Evolutionary conservation across 2,888 invertebrate genomes (phyloP).

Genomic region (Suillia variegata): DNA sequence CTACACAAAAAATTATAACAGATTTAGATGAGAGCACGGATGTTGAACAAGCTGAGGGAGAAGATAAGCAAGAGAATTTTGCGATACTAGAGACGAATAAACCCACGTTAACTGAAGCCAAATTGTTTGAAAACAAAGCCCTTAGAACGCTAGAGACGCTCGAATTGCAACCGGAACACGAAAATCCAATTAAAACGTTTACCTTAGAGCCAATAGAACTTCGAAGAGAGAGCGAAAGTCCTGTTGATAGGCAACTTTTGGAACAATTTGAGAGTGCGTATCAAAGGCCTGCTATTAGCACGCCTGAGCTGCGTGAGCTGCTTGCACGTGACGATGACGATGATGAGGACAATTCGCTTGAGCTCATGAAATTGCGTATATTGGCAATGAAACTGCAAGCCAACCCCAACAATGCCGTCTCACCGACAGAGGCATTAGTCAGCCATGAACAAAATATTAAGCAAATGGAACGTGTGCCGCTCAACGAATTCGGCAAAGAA

Average conservation of each 20-base stretch:
- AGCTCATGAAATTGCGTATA: slow-evolving; percentile 52
- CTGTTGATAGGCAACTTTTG: not conserved
- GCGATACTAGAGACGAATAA: slow-evolving; percentile 18
- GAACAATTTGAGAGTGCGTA: not conserved
- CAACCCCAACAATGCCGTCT: slow-evolving; percentile 19
- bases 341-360: slow-evolving; percentile 49
- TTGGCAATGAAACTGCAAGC: slow-evolving; percentile 49
- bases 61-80: too few species aligned
- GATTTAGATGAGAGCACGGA: slow-evolving; percentile 40
- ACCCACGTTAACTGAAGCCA: slow-evolving; percentile 27
- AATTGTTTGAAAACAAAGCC: slow-evolving; percentile 35
- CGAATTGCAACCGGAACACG: slow-evolving; percentile 33
- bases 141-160: slow-evolving; percentile 27
- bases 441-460: slow-evolving; percentile 40
- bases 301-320: not conserved
- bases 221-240: slow-evolving; percentile 1
- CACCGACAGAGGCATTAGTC: slow-evolving; percentile 29
- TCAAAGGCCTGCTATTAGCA: slow-evolving; percentile 9
- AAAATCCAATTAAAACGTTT: slow-evolving; percentile 22
- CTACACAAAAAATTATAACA: slow-evolving; percentile 31
- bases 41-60: slow-evolving; percentile 11
- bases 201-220: slow-evolving; percentile 26
- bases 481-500: slow-evolving; percentile 55
- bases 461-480: slow-evolving; percentile 57
- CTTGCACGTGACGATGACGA: slow-evolving; percentile 36